Conservation (phyloP, 2,113 vertebrate species). For the Ifrita kowaldi region DNA sequence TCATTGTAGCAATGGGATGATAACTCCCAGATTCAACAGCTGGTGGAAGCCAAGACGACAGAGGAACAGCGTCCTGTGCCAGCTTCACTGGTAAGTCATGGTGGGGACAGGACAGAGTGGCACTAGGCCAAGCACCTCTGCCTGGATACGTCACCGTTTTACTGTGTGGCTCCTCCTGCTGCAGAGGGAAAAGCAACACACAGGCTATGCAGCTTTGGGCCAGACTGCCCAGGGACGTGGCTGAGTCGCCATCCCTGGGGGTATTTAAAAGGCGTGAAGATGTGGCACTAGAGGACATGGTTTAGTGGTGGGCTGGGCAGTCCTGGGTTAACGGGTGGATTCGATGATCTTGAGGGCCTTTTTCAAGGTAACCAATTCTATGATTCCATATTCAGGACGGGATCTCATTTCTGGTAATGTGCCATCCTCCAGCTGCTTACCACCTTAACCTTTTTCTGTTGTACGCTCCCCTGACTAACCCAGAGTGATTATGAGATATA, state of each 20-base stretch:
- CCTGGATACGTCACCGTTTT: not conserved
- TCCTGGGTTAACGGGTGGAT: not conserved
- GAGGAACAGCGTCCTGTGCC: not conserved
- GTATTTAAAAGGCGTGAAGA: not conserved
- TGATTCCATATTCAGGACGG: not conserved
- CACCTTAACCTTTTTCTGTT: not conserved
- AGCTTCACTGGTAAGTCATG: not conserved
- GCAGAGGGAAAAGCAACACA: not conserved
- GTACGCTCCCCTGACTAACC: not conserved
- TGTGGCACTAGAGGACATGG: not conserved
- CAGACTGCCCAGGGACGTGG: not conserved
- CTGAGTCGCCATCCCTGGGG: not conserved
- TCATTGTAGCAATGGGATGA: not conserved
- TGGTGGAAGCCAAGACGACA: not conserved
- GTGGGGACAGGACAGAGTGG: accelerated
- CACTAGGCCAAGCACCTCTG: not conserved
- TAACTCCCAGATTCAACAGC: not conserved
- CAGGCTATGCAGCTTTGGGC: no score
- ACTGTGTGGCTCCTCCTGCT: not conserved
- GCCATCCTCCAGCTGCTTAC: not conserved
- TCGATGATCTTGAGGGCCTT: not conserved
- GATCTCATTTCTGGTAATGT: not conserved
- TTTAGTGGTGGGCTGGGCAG: not conserved
- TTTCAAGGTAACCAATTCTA: not conserved
- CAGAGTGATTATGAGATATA: not conserved